Evolutionary conservation across 1,140 invertebrate species (phyloP), one percentile per base, ranked within the genome.

Genomic region (Limonius californicus): DNA sequence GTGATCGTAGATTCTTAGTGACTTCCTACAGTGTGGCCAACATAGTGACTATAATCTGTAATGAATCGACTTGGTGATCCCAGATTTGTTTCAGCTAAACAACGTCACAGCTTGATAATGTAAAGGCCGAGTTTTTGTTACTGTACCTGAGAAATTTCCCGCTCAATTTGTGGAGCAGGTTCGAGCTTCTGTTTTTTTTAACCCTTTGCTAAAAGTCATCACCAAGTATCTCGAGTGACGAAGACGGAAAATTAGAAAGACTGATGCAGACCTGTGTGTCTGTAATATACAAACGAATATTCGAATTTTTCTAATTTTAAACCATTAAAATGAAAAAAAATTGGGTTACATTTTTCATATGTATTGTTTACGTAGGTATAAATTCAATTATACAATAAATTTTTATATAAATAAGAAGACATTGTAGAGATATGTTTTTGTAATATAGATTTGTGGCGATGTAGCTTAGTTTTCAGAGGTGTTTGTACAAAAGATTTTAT

Each of bases 1-100:
- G 69, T 70, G 67, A 68, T 70, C 59, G 64, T 66, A 68, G 66
- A 64, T 59, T 59, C 50, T 67, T 69, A 67, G 63, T 67, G 68
- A 66, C 62, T 66, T 66, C 60, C 58, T 43, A 59, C 57, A 61
- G 62, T 59, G 68, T 67, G 63, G 60, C 65, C 68, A 65, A 67
- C 35, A 56, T 43, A 61, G 53, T 56, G 53, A 39, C 32, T 61
- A 12, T 61, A 61, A 56, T n/a, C 20, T 55, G 54, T 61, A 4
- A 39, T 39, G 35, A 39, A 39, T 50, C 14, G 45, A 50, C 45
- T 50, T 50, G 45, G 45, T 50, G 45, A 50, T 50, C 18, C 3
- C 19, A 3, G 15, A 19, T 50, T 50, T 18, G 3, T 50, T 50
- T 18, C 14, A 50, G 18, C 7, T 19, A 50, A 50, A 18, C 7